A percentile compares a stretch with the other conserved stretches of the same genome.
These are phyloP conservation scores for Plotosus lineatus DNA, from an alignment of 2,113 vertebrate species.

Conservation along the genomic window DNA sequence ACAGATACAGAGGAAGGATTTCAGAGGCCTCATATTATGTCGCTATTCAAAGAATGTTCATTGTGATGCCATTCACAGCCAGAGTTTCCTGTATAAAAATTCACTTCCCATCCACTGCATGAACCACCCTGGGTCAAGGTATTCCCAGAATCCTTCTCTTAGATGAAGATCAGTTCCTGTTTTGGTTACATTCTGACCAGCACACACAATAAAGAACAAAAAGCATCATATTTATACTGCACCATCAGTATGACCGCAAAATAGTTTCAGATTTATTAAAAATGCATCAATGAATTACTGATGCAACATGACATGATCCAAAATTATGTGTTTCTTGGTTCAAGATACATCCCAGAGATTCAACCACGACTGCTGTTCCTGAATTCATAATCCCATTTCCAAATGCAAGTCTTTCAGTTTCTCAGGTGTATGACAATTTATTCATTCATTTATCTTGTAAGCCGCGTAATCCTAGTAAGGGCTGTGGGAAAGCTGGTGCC, in stretches of 20 bases:
- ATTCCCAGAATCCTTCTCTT: not conserved
- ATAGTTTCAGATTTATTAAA: not conserved
- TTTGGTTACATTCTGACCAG: not conserved
- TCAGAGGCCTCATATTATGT: not conserved
- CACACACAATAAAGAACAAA: not conserved
- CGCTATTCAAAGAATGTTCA: conserved; percentile 43
- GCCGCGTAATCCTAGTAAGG: no score
- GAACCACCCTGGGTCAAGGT: not conserved
- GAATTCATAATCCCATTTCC: no score
- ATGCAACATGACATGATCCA: not conserved
- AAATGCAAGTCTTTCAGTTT: no score
- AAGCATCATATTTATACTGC: not conserved
- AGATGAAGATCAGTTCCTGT: not conserved
- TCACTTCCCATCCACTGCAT: conserved; percentile 41
- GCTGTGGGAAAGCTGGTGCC: no score
- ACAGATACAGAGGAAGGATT: conserved; percentile 14
- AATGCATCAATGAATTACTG: not conserved
- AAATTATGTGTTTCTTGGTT: not conserved
- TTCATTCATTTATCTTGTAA: no score
- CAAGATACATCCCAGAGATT: not conserved
- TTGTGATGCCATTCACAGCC: conserved; percentile 33
- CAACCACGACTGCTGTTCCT: no score
- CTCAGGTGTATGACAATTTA: no score
- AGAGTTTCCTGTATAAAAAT: conserved; percentile 37
- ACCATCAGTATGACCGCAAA: not conserved